A percentile compares a stretch with the other conserved stretches of the same genome.
Evolutionary conservation across 1,140 invertebrate genomes (phyloP).

Genomic region (Akabosia matsudoensis): DNA sequence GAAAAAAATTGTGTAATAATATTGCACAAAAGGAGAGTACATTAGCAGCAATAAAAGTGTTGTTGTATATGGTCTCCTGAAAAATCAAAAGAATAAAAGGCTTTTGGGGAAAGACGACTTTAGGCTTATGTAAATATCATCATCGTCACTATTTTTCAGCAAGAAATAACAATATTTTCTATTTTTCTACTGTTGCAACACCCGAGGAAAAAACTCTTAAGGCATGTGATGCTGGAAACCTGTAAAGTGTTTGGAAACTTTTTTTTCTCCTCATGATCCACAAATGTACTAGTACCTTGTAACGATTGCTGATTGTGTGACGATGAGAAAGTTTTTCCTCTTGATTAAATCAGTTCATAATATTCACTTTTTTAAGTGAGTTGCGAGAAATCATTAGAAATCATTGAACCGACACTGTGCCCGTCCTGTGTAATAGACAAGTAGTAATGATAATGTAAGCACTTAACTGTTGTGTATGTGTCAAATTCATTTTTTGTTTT

Average conservation of each 20-base stretch:
- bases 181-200: not conserved
- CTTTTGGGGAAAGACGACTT: constrained; percentile 12
- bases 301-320: not conserved
- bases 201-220: no score
- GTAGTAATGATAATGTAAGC: not conserved
- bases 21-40: not conserved
- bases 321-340: not conserved
- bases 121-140: constrained; percentile 14
- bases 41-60: not conserved
- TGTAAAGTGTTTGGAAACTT: not conserved
- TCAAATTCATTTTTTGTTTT: not conserved
- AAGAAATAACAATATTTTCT: not conserved
- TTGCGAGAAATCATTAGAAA: not conserved
- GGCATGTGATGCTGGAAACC: constrained; percentile 5
- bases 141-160: not conserved
- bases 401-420: constrained; percentile 12
- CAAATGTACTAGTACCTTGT: constrained; percentile 1
- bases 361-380: not conserved
- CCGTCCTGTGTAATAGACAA: no score
- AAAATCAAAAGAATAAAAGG: constrained; percentile 17
- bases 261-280: not conserved
- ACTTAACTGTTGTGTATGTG: no score
- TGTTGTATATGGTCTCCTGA: no score
- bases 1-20: not conserved
- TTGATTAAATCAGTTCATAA: no score